Conservation (phyloP, 2,797 vertebrate genomes). For the Glyptemys insculpta region DNA sequence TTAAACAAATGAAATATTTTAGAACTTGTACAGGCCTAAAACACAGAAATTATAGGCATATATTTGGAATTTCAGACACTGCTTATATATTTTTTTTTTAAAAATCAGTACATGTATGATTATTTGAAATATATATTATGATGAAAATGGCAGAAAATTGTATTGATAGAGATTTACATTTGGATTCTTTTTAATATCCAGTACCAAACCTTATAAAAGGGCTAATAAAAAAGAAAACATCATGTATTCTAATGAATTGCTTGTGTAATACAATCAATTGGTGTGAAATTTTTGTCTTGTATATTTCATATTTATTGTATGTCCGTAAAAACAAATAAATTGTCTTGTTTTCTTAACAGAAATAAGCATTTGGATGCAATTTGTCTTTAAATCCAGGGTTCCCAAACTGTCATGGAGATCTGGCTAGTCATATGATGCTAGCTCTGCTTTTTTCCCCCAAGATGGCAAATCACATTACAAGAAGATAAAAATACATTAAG, state of each 20-base stretch:
- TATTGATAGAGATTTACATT: conserved; percentile 49
- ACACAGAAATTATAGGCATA: conserved; percentile 52
- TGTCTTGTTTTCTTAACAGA: conserved; percentile 57
- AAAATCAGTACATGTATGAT: conserved; percentile 43
- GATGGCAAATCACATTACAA: not conserved
- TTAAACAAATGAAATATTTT: conserved; percentile 64
- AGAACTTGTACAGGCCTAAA: conserved; percentile 57
- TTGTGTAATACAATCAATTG: conserved; percentile 67
- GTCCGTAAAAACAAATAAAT: conserved; percentile 70
- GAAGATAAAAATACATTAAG: not conserved
- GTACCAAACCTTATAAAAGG: conserved; percentile 68
- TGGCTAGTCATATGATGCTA: not conserved
- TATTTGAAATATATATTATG: conserved; percentile 29
- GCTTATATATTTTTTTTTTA: conserved; percentile 69
- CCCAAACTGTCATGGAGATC: not conserved
- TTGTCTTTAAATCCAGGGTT: not conserved
- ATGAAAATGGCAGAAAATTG: conserved; percentile 30
- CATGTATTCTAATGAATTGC: conserved; percentile 62
- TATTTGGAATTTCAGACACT: conserved; percentile 63
- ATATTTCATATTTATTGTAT: conserved; percentile 63
- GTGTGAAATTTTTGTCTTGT: conserved; percentile 69
- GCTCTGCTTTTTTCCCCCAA: not conserved
- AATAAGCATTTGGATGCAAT: conserved; percentile 51
- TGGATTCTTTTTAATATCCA: conserved; percentile 40
- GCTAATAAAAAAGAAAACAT: conserved; percentile 59